Conservation (phyloP, 23 tunicate genomes). For the Clavelina lepadiformis region DNA sequence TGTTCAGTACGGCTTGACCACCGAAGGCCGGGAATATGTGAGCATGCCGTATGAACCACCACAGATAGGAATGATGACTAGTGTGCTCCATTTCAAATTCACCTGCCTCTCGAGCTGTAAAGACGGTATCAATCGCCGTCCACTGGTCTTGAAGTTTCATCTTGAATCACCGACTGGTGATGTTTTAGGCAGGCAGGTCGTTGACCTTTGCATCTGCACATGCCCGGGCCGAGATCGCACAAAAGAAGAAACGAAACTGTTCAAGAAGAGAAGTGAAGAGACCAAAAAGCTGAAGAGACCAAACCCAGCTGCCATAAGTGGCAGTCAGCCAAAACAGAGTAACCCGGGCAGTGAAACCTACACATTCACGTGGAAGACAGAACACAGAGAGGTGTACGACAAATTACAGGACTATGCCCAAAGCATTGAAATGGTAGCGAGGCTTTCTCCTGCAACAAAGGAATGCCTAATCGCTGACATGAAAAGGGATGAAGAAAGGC, state of each 20-base stretch:
- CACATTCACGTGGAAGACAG: too few relatives aligned
- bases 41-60: constrained; percentile 12
- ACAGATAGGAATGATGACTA: not conserved
- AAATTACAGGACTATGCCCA: too few relatives aligned
- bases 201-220: constrained; percentile 39
- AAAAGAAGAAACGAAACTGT: constrained; percentile 28
- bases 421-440: too few relatives aligned
- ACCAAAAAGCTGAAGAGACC: too few relatives aligned
- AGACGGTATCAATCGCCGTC: constrained; percentile 56
- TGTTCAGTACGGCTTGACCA: not conserved
- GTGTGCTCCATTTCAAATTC: constrained; percentile 25
- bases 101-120: constrained; percentile 54
- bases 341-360: too few relatives aligned
- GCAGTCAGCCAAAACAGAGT: too few relatives aligned
- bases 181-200: constrained; percentile 30
- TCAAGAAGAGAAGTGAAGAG: too few relatives aligned
- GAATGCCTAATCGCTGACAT: too few relatives aligned
- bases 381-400: too few relatives aligned
- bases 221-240: constrained; percentile 55
- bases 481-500: too few relatives aligned
- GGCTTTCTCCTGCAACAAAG: too few relatives aligned
- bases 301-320: too few relatives aligned
- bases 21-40: constrained; percentile 34
- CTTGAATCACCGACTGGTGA: constrained; percentile 31
- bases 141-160: constrained; percentile 20